These are phyloP conservation scores for Actinia equina DNA, from an alignment of 64 coral and sea anemone genomes.

Conservation along the genomic window DNA sequence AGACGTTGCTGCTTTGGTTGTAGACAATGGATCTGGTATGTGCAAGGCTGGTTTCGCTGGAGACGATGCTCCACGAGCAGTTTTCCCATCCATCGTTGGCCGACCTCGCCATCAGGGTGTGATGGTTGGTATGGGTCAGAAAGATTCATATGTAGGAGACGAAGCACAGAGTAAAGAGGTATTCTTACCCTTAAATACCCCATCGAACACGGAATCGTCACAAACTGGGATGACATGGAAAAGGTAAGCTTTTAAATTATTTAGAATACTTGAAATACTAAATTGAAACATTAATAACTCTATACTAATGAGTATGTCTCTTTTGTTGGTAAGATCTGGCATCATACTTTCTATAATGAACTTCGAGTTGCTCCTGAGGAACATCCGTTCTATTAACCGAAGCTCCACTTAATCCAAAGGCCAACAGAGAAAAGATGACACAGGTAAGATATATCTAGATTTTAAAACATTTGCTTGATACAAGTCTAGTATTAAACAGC, in stretches of 20 bases:
- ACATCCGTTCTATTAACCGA: constrained; percentile 60
- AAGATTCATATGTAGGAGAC: constrained; percentile 93
- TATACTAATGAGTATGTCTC: not conserved
- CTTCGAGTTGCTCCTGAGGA: constrained; percentile 65
- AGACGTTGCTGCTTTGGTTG: constrained; percentile 85
- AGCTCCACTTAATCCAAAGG: constrained; percentile 69
- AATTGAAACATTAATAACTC: too few relatives aligned
- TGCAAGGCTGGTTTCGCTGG: constrained; percentile 96
- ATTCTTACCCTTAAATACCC: constrained; percentile 94
- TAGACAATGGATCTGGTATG: constrained; percentile 97
- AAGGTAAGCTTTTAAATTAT: constrained; percentile 41
- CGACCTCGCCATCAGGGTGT: constrained; percentile 95
- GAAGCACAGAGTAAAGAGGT: constrained; percentile 97
- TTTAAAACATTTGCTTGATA: not conserved
- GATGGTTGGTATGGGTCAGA: constrained; percentile 98
- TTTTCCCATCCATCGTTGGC: constrained; percentile 87
- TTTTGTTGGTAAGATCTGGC: constrained; percentile 45
- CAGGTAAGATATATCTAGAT: constrained; percentile 32
- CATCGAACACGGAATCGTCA: constrained; percentile 95
- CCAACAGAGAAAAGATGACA: constrained; percentile 79
- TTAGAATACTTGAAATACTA: not conserved
- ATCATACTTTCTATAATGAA: constrained; percentile 70
- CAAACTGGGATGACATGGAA: constrained; percentile 96
- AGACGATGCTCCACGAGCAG: constrained; percentile 91
- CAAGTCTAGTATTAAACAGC: not conserved